phyloP scores from a whole-genome alignment of 2,888 invertebrate species.

The Eupithecia abbreviata region DNA sequence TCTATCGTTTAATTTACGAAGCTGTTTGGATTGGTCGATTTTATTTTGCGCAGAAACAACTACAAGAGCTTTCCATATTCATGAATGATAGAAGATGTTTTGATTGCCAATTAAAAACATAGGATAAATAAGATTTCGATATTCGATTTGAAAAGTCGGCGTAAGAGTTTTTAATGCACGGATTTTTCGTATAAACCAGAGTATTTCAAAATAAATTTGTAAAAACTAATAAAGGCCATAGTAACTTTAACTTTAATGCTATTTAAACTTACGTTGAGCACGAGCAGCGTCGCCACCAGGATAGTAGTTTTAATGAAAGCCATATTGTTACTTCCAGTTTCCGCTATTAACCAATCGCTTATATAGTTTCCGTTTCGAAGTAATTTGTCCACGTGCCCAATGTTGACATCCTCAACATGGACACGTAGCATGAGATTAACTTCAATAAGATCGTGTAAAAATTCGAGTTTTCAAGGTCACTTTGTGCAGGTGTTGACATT shows the following conservation, averaged over 20 bases:
- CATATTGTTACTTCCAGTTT: slow-evolving; percentile 44
- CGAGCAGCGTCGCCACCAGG: slow-evolving; percentile 38
- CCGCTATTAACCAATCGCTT: slow-evolving; percentile 30
- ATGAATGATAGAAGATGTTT: neutral
- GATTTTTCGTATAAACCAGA: neutral
- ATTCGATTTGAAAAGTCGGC: neutral
- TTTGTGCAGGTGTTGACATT: slow-evolving; percentile 36
- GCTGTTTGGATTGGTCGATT: neutral
- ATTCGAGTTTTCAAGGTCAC: slow-evolving; percentile 25
- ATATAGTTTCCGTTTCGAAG: slow-evolving; percentile 32
- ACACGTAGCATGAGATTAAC: slow-evolving; percentile 40
- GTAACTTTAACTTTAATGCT: neutral
- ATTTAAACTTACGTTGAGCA: slow-evolving; percentile 43
- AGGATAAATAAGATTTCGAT: neutral
- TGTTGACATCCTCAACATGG: slow-evolving; percentile 29
- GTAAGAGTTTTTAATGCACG: neutral
- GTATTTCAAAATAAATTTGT: neutral
- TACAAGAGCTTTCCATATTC: neutral
- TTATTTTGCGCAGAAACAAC: neutral
- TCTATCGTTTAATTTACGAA: neutral
- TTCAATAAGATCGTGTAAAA: slow-evolving; percentile 16
- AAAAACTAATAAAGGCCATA: neutral
- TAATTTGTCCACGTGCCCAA: slow-evolving; percentile 25
- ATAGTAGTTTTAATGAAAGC: slow-evolving; percentile 39
- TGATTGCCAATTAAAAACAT: neutral